phyloP scores from a whole-genome alignment of 2,888 invertebrate genomes.

The Cosmia pyralina region DNA sequence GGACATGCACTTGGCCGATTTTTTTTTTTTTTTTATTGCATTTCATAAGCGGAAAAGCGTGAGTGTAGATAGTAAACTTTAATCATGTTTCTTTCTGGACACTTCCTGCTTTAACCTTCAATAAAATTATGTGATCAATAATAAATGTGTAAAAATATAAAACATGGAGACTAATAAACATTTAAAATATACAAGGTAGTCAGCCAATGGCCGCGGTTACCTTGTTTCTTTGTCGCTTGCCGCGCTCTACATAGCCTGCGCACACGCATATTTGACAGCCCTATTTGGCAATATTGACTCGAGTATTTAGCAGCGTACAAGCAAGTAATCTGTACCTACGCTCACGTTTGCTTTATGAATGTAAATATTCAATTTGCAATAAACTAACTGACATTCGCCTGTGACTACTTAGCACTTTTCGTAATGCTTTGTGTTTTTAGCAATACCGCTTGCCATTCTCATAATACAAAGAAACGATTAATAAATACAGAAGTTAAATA shows the following conservation, averaged over 20 bases:
- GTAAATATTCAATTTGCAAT: constrained; percentile 78
- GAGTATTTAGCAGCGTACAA: constrained; percentile 69
- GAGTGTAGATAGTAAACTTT: neutral
- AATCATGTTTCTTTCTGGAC: constrained; percentile 4
- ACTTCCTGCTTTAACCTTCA: constrained; percentile 18
- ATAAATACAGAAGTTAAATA: constrained; percentile 26
- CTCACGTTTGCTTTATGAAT: constrained; percentile 68
- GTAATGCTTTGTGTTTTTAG: constrained; percentile 65
- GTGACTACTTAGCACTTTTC: constrained; percentile 73
- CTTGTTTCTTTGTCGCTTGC: constrained; percentile 57
- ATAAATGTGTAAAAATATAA: constrained; percentile 27
- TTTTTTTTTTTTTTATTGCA: neutral
- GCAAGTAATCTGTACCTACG: constrained; percentile 66
- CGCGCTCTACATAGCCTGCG: constrained; percentile 50
- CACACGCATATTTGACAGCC: constrained; percentile 67
- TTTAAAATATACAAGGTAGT: constrained; percentile 42
- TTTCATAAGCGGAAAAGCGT: constrained; percentile 3
- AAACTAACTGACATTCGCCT: constrained; percentile 69
- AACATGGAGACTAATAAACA: constrained; percentile 36
- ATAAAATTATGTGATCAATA: constrained; percentile 27
- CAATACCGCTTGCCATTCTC: constrained; percentile 42
- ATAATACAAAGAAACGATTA: constrained; percentile 23
- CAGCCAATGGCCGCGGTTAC: constrained; percentile 42
- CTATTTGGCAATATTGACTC: constrained; percentile 73
- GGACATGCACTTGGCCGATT: too few relatives aligned